Evolutionary conservation across 2,797 vertebrate genomes (phyloP).

Genomic region (Telmatherina bonti): DNA sequence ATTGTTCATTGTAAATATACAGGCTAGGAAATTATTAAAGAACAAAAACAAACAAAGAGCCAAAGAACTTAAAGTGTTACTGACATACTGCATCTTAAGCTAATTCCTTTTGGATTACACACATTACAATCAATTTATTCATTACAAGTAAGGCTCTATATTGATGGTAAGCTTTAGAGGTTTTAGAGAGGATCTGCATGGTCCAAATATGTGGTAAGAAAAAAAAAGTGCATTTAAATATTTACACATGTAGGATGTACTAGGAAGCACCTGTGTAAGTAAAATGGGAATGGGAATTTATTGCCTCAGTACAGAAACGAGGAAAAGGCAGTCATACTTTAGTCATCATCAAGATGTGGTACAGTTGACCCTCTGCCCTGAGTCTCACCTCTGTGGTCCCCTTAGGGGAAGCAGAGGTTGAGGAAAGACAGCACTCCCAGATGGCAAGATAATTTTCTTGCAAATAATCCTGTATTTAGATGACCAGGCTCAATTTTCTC

Average conservation of each 20-base stretch:
- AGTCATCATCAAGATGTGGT: conserved; percentile 8
- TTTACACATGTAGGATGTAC: neutral
- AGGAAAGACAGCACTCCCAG: conserved; percentile 31
- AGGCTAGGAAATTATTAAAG: neutral
- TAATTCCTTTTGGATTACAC: neutral
- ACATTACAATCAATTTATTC: neutral
- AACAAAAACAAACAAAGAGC: neutral
- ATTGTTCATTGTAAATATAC: neutral
- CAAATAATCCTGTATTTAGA: conserved; percentile 58
- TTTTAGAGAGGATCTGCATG: neutral
- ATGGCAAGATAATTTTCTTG: conserved; percentile 50
- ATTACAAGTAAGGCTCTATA: neutral
- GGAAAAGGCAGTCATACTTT: conserved; percentile 10
- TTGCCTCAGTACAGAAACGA: conserved; percentile 1
- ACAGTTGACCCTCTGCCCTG: conserved; percentile 47
- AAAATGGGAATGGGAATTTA: neutral
- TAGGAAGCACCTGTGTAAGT: neutral
- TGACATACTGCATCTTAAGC: neutral
- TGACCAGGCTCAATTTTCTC: conserved; percentile 55
- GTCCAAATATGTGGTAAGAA: neutral
- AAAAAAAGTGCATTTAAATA: neutral
- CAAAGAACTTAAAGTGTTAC: neutral
- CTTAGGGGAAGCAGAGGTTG: conserved; percentile 3
- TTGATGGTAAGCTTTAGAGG: neutral
- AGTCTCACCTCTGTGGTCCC: conserved; percentile 34